phyloP scores from a whole-genome alignment of 2,888 invertebrate species.

The Macaria notata region DNA sequence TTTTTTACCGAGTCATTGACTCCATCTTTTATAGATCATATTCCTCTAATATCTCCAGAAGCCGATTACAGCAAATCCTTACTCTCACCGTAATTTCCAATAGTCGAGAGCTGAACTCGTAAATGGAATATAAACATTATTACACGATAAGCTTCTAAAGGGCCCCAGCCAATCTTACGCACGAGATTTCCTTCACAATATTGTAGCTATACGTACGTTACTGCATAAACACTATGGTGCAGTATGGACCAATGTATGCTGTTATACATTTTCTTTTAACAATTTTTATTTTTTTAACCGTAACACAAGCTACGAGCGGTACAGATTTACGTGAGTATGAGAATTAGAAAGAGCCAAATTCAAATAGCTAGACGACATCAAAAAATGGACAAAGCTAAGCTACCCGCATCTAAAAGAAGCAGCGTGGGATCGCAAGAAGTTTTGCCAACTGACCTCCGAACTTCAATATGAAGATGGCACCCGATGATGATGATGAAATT shows the following conservation, averaged over 20 bases:
- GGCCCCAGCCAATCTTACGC: conserved; percentile 50
- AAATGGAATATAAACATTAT: conserved; percentile 65
- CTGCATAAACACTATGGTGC: neutral
- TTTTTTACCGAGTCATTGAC: neutral
- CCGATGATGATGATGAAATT: too few species aligned
- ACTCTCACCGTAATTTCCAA: conserved; percentile 32
- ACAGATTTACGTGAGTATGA: too few species aligned
- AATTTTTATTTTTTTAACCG: too few species aligned
- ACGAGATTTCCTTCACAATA: conserved; percentile 48
- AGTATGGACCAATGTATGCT: conserved; percentile 8
- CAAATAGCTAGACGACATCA: too few species aligned
- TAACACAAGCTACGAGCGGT: too few species aligned
- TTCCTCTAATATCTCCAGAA: conserved; percentile 16
- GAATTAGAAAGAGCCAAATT: too few species aligned
- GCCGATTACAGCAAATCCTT: conserved; percentile 37
- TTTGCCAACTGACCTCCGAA: too few species aligned
- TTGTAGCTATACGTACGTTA: conserved; percentile 24
- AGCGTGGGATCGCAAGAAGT: too few species aligned
- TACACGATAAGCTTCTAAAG: conserved; percentile 54
- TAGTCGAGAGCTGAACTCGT: conserved; percentile 35
- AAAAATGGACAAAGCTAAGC: too few species aligned
- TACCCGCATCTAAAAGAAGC: too few species aligned
- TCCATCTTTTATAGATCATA: conserved; percentile 10
- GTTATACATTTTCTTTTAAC: too few species aligned
- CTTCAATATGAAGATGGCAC: too few species aligned